Percentiles rank a stretch among this genome's conserved stretches.
Evolutionary conservation across 1,140 invertebrate genomes (phyloP).

Genomic region (Cardiocondyla obscurior): DNA sequence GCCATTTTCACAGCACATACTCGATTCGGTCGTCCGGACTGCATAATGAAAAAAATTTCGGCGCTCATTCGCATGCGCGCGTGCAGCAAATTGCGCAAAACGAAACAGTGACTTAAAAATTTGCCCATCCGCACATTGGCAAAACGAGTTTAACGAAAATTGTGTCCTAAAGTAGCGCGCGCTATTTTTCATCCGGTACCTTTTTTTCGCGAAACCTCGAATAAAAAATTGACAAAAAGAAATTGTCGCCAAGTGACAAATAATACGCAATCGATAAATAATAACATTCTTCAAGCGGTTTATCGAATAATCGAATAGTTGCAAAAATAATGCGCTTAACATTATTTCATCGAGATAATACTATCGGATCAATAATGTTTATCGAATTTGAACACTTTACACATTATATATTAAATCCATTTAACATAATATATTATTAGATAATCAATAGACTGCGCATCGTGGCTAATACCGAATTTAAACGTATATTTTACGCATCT

Average conservation of each 20-base stretch:
- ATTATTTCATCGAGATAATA: background rate
- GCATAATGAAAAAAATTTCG: constrained; percentile 59
- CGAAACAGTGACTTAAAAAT: background rate
- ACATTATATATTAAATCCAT: background rate
- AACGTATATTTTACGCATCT: constrained; percentile 8
- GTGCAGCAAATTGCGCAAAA: constrained; percentile 5
- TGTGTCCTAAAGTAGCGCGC: background rate
- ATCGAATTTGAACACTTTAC: background rate
- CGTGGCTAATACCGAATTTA: constrained; percentile 4
- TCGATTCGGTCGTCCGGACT: constrained; percentile 56
- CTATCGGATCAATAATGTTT: background rate
- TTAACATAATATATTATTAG: constrained; percentile 13
- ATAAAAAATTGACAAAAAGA: background rate
- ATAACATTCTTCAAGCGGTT: background rate
- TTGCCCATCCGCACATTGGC: background rate
- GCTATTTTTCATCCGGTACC: background rate
- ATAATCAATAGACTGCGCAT: constrained; percentile 15
- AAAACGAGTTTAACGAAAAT: background rate
- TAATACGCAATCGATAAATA: background rate
- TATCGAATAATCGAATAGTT: background rate
- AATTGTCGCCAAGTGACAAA: background rate
- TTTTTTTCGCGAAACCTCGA: background rate
- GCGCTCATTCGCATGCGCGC: constrained; percentile 49
- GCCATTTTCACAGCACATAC: constrained; percentile 66
- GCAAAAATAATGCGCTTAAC: background rate